Base-by-base conservation (phyloP, 2,113 vertebrate genomes). In the Malurus alboscapulatus region DNA sequence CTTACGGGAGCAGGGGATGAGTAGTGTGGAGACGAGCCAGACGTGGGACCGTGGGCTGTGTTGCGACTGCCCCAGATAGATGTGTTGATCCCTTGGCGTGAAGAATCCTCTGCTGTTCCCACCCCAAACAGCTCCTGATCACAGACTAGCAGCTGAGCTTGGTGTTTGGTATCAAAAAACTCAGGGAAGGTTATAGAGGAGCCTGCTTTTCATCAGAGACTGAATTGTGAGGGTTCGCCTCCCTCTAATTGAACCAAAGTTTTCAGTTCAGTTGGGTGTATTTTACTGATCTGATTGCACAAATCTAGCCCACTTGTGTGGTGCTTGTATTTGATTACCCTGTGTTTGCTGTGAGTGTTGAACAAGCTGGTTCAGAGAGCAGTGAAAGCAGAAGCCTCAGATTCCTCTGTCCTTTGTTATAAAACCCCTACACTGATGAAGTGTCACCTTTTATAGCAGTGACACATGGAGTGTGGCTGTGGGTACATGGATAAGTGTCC, bases 51-150 rank as follows among this genome's bases (percentile, higher is more conserved):
- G 93, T 95, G 93, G 95, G 96, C 51, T 95, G 82, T 95, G 93
- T 90, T 96, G 93, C 55, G 75, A 93, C 95, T 94, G 92, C 75
- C 90, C 93, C 93, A 96, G 90, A 96, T 96, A 96, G 79, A 96
- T 83, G 93, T 95, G 95, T 94, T 94, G 93, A 93, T 94, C 85
- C 82, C 59, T 91, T 94, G 85, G 87, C 1, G 1, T 76, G 74
- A 96, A 96, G 74, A 71, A 91, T 90, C 63, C 90, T 94, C 62
- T 88, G 75, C 88, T 90, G 38, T 86, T 96, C 88, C 87, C 78
- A 73, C 83, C 90, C 85, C 82, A 76, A 92, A 45, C 78, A 87
- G 74, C 67, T 95, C 85, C 88, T 63, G 78, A 71, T 96, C 67
- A n/a, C 85, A 83, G 71, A 30, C 55, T 92, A 77, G 62, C 88